phyloP scores from a whole-genome alignment of 64 coral and sea anemone genomes.

The Platygyra sinensis region DNA sequence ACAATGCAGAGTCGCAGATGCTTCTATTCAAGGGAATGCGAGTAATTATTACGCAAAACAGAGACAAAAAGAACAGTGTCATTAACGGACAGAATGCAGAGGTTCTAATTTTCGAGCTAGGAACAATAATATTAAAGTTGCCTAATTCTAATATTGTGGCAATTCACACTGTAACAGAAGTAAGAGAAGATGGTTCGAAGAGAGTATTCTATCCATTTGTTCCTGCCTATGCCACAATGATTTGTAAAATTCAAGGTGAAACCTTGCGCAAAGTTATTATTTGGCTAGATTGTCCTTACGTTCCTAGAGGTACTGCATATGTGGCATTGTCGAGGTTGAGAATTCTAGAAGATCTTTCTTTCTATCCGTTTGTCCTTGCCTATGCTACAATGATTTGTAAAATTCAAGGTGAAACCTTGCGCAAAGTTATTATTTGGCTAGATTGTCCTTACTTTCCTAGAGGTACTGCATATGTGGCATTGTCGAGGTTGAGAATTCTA shows the following conservation, averaged over 20 bases:
- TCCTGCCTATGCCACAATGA: background rate
- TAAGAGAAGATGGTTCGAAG: background rate
- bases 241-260: slow-evolving; percentile 37
- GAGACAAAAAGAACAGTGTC: slow-evolving; percentile 1
- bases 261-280: background rate
- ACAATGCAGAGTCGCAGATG: background rate
- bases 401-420: slow-evolving; percentile 23
- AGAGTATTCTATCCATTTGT: background rate
- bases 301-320: background rate
- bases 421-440: background rate
- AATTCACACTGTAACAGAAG: background rate
- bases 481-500: too few relatives aligned
- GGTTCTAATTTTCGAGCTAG: too few relatives aligned
- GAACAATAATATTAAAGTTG: background rate
- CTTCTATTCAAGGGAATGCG: background rate
- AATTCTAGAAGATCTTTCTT: too few relatives aligned
- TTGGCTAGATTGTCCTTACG: slow-evolving; percentile 21
- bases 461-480: background rate
- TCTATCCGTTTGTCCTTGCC: background rate
- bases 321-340: too few relatives aligned
- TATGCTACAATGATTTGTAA: slow-evolving; percentile 25
- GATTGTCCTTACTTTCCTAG: background rate
- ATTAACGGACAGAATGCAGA: background rate
- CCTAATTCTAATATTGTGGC: background rate
- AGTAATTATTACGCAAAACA: slow-evolving; percentile 12